Conservation (phyloP, 2,888 invertebrate genomes). For the Galerucella pusilla region DNA sequence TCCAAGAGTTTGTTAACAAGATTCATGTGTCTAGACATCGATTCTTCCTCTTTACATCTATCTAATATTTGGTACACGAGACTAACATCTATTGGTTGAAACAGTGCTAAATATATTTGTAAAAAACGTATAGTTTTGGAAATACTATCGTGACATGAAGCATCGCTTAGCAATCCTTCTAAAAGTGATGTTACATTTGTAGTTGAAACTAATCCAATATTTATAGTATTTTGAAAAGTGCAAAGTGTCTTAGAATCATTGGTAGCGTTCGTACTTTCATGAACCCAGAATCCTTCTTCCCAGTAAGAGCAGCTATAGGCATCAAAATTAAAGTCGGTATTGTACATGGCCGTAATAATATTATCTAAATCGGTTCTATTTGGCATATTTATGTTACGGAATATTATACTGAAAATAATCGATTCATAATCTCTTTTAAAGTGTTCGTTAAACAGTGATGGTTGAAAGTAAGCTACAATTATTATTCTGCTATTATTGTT, state of each 20-base stretch:
- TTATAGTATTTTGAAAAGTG: slow-evolving; percentile 14
- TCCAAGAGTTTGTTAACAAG: slow-evolving; percentile 9
- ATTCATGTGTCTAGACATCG: background rate
- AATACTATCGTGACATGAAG: background rate
- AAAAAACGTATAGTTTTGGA: background rate
- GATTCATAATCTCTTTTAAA: slow-evolving; percentile 6
- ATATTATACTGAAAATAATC: slow-evolving; percentile 21
- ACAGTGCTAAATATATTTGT: background rate
- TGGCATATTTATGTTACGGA: slow-evolving; percentile 7
- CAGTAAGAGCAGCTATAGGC: slow-evolving; percentile 23
- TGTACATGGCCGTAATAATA: slow-evolving; percentile 10
- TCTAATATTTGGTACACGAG: background rate
- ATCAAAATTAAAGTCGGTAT: background rate
- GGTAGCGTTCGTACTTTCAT: background rate
- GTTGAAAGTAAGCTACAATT: slow-evolving; percentile 23
- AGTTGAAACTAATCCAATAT: slow-evolving; percentile 13
- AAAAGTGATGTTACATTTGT: background rate
- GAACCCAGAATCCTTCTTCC: slow-evolving; percentile 18
- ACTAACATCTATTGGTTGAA: background rate
- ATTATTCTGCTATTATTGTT: slow-evolving; percentile 16
- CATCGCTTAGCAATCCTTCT: background rate
- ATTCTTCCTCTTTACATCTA: background rate
- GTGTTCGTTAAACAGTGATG: slow-evolving; percentile 20
- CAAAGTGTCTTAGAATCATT: slow-evolving; percentile 13
- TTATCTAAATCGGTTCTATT: background rate